A percentile compares a stretch with the other conserved stretches of the same genome.
Evolutionary conservation across 2,113 vertebrate species (phyloP).

Genomic region (Seriola quinqueradiata): DNA sequence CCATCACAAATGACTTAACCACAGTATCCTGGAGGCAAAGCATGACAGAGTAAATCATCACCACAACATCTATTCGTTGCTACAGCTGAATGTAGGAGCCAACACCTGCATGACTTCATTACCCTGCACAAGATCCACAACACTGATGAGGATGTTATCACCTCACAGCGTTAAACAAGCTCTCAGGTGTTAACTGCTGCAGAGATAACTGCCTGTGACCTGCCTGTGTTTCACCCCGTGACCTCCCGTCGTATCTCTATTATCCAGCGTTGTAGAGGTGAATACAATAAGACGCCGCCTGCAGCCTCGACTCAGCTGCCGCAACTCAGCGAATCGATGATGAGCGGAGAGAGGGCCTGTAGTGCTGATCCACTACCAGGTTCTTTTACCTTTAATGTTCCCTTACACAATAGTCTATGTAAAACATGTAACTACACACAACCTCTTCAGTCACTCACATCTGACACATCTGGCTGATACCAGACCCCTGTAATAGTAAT

Average conservation of each 20-base stretch:
- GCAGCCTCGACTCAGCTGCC: conserved; percentile 14
- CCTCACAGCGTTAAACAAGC: background rate
- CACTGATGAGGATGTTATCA: background rate
- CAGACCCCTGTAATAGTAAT: background rate
- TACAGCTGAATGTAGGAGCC: background rate
- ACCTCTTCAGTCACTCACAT: background rate
- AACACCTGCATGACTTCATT: background rate
- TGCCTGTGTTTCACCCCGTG: conserved; percentile 10
- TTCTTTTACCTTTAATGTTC: background rate
- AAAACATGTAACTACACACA: background rate
- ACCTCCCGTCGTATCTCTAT: conserved; percentile 19
- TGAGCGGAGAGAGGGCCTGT: background rate
- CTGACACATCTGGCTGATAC: background rate
- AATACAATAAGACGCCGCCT: background rate
- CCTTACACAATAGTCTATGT: background rate
- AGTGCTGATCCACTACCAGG: background rate
- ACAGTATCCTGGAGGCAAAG: background rate
- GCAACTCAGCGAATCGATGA: conserved; percentile 8
- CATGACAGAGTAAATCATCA: background rate
- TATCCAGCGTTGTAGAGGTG: background rate
- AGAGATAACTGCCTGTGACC: background rate
- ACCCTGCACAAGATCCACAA: background rate
- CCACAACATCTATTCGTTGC: background rate
- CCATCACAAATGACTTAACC: background rate
- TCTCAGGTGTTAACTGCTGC: background rate